Evolutionary conservation across 2,888 invertebrate species (phyloP), one percentile per base, ranked within the genome.

Genomic region (Unio delphinus): DNA sequence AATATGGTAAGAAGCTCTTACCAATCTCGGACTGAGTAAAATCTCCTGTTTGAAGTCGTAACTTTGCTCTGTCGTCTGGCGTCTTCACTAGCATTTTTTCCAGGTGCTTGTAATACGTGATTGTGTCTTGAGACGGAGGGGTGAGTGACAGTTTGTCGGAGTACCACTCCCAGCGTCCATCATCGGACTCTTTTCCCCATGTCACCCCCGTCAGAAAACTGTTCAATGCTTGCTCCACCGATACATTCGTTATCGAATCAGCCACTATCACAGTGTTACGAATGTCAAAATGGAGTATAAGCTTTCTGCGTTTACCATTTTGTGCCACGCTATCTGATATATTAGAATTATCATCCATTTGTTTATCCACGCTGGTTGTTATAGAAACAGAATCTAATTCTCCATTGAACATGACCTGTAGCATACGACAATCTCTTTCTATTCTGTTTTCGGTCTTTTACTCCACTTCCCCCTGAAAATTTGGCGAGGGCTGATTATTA

Each of bases 251-350:
- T 11, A 89, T 81, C 6, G 86, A 86, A 71, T 89, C 89, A 2
- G 89, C 88, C 18, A 90, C 89, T 8, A 89, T 79, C 34, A 90
- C 81, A 1, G 90, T 90, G 76, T 90, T 90, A 59, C 89, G 76
- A 26, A 89, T 83, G 74, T 90, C 90, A 72, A 90, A 85, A 76
- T 90, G 89, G 18, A 90, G 77, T 55, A 90, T 76, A 11, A 90
- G 82, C 75, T 89, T 89, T 85, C 90, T 73, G 65, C 63, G 68
- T 30, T 75, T 67, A 45, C 23, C 26, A 55, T 59, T 58, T 34
- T 3, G 11, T 45, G 3, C 11, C 11, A 15, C 8, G 15, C 8
- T 11, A 15, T 11, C 45, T 45, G 45, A 45, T 45, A 45, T 15
- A 45, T 45, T 45, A 15, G 45, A 45, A 45, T 45, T 45, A 45